phyloP scores from a whole-genome alignment of 1,140 invertebrate genomes.

The Bombus waltoni region DNA sequence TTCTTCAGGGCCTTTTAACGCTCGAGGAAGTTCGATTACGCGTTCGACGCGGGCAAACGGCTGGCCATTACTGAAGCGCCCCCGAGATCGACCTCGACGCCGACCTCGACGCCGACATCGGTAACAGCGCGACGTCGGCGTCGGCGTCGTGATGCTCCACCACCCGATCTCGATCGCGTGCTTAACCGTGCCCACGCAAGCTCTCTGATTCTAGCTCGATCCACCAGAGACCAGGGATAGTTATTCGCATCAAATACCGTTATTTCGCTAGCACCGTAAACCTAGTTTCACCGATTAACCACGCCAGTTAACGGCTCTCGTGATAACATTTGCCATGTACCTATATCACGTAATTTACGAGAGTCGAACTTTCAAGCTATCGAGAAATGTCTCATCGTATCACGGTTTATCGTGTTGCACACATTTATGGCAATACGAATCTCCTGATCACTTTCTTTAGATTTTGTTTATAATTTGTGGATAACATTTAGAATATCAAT shows the following conservation, averaged over 20 bases:
- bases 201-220: background rate
- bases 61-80: conserved; percentile 72
- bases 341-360: conserved; percentile 10
- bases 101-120: conserved; percentile 28
- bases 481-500: background rate
- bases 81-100: conserved; percentile 37
- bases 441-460: background rate
- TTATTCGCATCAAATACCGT: conserved; percentile 9
- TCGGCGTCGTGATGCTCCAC: conserved; percentile 63
- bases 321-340: conserved; percentile 16
- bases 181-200: conserved; percentile 54
- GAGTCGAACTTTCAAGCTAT: background rate
- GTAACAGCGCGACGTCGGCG: conserved; percentile 45
- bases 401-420: background rate
- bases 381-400: background rate
- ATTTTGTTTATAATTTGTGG: background rate
- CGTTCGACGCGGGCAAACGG: conserved; percentile 68
- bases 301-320: conserved; percentile 3
- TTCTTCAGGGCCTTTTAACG: conserved; percentile 67
- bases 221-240: background rate
- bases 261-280: conserved; percentile 8
- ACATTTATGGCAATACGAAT: background rate
- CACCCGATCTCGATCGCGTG: conserved; percentile 61
- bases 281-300: conserved; percentile 30
- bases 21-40: conserved; percentile 46